These are phyloP conservation scores for Schizotus pectinicornis DNA, from an alignment of 2,888 invertebrate genomes.

Conservation along the genomic window DNA sequence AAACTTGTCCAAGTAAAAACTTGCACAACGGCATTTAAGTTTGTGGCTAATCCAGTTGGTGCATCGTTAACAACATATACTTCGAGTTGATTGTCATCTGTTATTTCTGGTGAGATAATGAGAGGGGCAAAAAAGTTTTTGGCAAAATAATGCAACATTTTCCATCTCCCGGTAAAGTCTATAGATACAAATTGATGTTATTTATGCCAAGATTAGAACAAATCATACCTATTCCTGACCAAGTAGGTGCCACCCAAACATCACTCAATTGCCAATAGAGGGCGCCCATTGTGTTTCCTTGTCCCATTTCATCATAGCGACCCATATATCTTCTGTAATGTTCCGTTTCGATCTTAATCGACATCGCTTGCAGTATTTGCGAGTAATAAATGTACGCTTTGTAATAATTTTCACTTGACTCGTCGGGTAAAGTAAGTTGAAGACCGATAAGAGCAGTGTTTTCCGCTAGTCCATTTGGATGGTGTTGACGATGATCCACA, in stretches of 20 bases:
- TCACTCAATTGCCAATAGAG: constrained; percentile 98
- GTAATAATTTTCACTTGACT: constrained; percentile 54
- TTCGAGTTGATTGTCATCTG: constrained; percentile 61
- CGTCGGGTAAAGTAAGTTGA: constrained; percentile 65
- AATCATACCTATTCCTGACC: constrained; percentile 82
- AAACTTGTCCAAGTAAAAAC: constrained; percentile 48
- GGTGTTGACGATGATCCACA: constrained; percentile 84
- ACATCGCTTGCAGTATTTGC: constrained; percentile 90
- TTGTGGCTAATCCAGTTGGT: constrained; percentile 49
- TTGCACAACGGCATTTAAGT: constrained; percentile 59
- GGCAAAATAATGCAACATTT: constrained; percentile 82
- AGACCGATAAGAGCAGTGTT: constrained; percentile 67
- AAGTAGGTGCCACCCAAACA: constrained; percentile 96
- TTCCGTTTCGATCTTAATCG: constrained; percentile 85
- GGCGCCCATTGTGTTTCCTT: constrained; percentile 90
- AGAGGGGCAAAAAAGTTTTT: constrained; percentile 83
- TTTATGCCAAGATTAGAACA: not conserved
- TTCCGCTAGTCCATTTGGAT: constrained; percentile 72
- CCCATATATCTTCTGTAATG: constrained; percentile 64
- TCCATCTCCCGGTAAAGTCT: constrained; percentile 54
- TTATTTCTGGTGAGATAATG: constrained; percentile 66
- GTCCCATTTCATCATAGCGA: constrained; percentile 58
- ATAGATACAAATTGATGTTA: constrained; percentile 22
- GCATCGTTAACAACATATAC: constrained; percentile 71
- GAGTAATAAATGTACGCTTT: constrained; percentile 78